Evolutionary conservation across 2,113 vertebrate species (phyloP), one percentile per base, ranked within the genome.

Genomic region (Notothenia rossii): DNA sequence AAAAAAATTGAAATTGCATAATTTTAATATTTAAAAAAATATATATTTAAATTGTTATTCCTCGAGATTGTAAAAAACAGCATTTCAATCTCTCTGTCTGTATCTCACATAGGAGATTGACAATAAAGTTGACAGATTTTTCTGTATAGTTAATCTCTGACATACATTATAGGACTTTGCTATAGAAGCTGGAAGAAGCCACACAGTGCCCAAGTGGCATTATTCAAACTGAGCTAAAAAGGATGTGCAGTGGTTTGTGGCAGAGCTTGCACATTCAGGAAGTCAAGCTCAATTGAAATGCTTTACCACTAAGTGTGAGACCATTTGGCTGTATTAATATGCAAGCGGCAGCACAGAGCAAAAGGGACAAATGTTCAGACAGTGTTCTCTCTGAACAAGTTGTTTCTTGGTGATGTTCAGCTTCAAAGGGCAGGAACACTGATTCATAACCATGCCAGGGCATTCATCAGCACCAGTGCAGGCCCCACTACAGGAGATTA

Each of bases 401-500:
- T 33, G 70, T 79, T 84, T 56, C 65, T 72, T 85, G 66, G 29
- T 11, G 62, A 60, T 50, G 75, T 58, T 75, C 56, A 15, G 77
- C 79, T 79, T 81, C 77, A 79, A 60, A 75, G 77, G 0, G 3
- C 86, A 78, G 43, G 81, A 84, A 79, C 85, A 82, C 55, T 10
- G 55, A 86, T 86, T 90, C 88, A 93, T 82, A 43, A 67, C 68
- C 76, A 17, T 64, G 86, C 50, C 80, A 45, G 56, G 48, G 77
- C 82, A 90, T 93, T 93, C 80, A 90, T 70, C 72, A 25, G 66
- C 69, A 74, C 86, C 85, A 83, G 77, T 10, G 86, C 69, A 40
- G 88, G 89, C 75, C 85, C 81, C 72, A 56, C 67, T 46, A 82
- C 77, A 86, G 77, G 72, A 89, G 64, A 90, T 86, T 89, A 88